Conservation (phyloP, 2,113 vertebrate genomes). For the Sinocyclocheilus maitianheensis region DNA sequence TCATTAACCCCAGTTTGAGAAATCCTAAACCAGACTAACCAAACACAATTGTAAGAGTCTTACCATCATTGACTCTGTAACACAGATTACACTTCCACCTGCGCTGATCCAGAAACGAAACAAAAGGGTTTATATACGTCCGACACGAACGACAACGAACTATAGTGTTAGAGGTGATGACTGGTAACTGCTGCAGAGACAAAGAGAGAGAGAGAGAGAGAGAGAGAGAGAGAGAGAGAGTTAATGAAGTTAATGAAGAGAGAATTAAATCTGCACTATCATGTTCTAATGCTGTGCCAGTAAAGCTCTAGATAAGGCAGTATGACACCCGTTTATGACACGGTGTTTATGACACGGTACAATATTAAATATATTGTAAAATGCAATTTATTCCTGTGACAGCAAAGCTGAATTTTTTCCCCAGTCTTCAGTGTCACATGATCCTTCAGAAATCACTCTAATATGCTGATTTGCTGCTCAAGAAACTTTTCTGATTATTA, state of each 20-base stretch:
- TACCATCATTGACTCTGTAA: slow-evolving; percentile 95
- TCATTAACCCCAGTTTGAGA: too few species aligned
- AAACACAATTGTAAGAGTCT: slow-evolving; percentile 30
- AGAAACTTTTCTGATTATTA: too few species aligned
- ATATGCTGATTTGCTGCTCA: too few species aligned
- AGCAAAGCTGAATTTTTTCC: too few species aligned
- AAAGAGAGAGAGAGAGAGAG: slow-evolving; percentile 41
- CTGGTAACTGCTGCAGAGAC: slow-evolving; percentile 87
- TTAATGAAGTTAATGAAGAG: slow-evolving; percentile 50
- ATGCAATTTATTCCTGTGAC: too few species aligned
- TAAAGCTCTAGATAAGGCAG: neutral
- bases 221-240: slow-evolving; percentile 49
- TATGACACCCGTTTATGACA: neutral
- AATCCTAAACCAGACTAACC: too few species aligned
- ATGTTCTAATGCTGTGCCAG: neutral
- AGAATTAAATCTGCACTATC: neutral
- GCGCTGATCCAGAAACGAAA: slow-evolving; percentile 95
- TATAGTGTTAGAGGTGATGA: slow-evolving; percentile 96
- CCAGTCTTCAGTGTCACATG: too few species aligned
- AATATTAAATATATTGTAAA: too few species aligned
- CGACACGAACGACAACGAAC: slow-evolving; percentile 94
- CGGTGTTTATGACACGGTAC: too few species aligned
- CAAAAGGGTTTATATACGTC: slow-evolving; percentile 97
- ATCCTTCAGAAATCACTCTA: too few species aligned
- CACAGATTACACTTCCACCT: slow-evolving; percentile 98